A percentile compares a stretch with the other conserved stretches of the same genome.
phyloP scores from a whole-genome alignment of 2,113 vertebrate species.

The Carassius gibelio region DNA sequence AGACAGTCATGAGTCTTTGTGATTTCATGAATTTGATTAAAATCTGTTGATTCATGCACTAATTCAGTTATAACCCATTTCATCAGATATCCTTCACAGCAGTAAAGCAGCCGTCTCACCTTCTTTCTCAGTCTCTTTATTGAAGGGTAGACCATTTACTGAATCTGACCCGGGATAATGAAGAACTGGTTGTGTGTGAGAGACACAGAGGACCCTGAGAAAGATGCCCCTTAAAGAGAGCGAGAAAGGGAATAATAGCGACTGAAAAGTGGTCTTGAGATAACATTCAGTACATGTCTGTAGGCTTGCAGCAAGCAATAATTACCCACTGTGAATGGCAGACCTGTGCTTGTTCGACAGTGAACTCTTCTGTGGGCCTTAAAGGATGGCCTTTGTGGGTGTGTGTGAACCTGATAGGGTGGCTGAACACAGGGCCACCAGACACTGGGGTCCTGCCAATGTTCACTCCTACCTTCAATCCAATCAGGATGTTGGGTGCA shows the following conservation, averaged over 20 bases:
- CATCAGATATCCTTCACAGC: not conserved
- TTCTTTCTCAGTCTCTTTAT: not conserved
- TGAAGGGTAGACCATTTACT: constrained; percentile 7
- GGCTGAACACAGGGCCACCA: constrained; percentile 34
- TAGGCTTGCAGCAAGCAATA: constrained; percentile 61
- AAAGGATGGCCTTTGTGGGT: constrained; percentile 67
- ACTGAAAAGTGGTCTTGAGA: constrained; percentile 61
- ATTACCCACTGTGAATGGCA: constrained; percentile 68
- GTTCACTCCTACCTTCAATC: constrained; percentile 20
- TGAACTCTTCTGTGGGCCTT: constrained; percentile 48
- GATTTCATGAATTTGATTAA: not conserved
- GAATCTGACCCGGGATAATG: constrained; percentile 14
- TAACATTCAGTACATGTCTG: constrained; percentile 55
- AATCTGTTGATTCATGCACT: not conserved
- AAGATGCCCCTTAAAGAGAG: constrained; percentile 14
- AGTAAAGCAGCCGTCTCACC: not conserved
- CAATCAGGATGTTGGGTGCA: constrained; percentile 15
- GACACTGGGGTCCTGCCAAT: constrained; percentile 50
- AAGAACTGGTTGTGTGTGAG: constrained; percentile 17
- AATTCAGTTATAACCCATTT: not conserved
- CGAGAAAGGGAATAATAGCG: constrained; percentile 35
- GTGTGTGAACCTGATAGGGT: constrained; percentile 56
- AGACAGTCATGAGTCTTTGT: not conserved
- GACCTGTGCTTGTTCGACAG: constrained; percentile 61
- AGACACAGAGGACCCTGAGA: constrained; percentile 25